Percentiles rank a stretch among this genome's conserved stretches.
Evolutionary conservation across 2,113 vertebrate genomes (phyloP).

Genomic region (Vulpes ferrilata): DNA sequence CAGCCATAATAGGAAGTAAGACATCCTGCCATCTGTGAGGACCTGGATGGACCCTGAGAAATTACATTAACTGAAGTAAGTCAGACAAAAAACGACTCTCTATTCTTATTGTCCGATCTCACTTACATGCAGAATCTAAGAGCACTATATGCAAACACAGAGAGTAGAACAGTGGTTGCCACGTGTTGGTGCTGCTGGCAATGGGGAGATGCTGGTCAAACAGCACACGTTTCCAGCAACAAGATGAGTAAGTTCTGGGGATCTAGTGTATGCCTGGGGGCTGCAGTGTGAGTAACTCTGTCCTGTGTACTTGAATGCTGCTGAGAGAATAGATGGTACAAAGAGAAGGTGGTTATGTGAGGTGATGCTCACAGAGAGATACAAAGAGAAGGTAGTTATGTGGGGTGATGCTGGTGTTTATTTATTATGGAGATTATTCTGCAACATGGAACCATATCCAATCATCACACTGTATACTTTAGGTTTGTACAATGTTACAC

Average conservation of each 20-base stretch:
- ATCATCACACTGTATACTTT: background rate
- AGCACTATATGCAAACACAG: background rate
- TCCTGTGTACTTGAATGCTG: background rate
- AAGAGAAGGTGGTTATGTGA: too few relatives aligned
- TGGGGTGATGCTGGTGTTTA: background rate
- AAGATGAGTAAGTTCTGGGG: background rate
- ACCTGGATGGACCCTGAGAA: background rate
- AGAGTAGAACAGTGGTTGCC: background rate
- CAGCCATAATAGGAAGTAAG: background rate
- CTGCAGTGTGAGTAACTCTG: too few relatives aligned
- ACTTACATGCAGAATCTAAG: background rate
- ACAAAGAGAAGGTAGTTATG: too few relatives aligned
- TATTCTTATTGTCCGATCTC: background rate
- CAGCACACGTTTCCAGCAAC: background rate
- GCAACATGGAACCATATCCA: too few relatives aligned
- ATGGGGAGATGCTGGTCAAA: background rate
- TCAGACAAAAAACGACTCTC: background rate
- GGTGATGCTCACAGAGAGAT: background rate
- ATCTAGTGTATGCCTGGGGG: background rate
- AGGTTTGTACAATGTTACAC: too few relatives aligned
- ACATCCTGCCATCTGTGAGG: background rate
- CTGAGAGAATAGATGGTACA: background rate
- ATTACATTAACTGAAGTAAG: background rate
- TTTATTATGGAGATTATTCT: accelerated
- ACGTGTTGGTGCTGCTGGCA: background rate